phyloP scores from a whole-genome alignment of 1,140 invertebrate genomes.

The Aphis craccivora region DNA sequence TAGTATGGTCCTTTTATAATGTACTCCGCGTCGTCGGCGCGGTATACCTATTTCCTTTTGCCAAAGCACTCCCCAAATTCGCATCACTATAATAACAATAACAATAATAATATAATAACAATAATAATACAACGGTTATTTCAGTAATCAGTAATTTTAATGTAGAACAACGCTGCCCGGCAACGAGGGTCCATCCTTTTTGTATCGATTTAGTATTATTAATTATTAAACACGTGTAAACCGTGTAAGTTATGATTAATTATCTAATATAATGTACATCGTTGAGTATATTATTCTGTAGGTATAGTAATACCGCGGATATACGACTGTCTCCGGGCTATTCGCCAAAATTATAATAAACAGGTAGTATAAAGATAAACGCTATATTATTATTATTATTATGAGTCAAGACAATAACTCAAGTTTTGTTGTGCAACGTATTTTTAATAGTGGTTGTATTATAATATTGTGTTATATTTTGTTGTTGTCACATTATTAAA shows the following conservation, averaged over 20 bases:
- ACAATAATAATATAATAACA: no score
- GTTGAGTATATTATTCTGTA: background rate
- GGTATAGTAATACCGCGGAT: background rate
- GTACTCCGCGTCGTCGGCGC: background rate
- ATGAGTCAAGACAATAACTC: background rate
- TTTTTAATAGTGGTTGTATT: background rate
- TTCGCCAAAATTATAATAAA: constrained; percentile 1
- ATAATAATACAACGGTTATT: background rate
- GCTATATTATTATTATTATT: background rate
- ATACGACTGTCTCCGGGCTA: background rate
- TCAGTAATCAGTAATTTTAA: background rate
- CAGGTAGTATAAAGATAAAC: background rate
- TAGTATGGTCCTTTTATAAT: background rate
- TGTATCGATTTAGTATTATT: constrained; percentile 7
- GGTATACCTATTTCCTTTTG: background rate
- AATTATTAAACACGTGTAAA: constrained; percentile 9
- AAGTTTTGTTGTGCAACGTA: background rate
- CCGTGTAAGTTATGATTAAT: constrained; percentile 6
- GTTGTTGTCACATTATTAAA: background rate
- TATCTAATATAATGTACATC: background rate
- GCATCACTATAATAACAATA: background rate
- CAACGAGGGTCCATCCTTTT: background rate
- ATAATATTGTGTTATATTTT: no score
- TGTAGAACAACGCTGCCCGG: background rate
- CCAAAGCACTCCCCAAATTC: background rate